Evolutionary conservation across 2,113 vertebrate genomes (phyloP), one percentile per base, ranked within the genome.

Genomic region (Hyperopisus bebe): DNA sequence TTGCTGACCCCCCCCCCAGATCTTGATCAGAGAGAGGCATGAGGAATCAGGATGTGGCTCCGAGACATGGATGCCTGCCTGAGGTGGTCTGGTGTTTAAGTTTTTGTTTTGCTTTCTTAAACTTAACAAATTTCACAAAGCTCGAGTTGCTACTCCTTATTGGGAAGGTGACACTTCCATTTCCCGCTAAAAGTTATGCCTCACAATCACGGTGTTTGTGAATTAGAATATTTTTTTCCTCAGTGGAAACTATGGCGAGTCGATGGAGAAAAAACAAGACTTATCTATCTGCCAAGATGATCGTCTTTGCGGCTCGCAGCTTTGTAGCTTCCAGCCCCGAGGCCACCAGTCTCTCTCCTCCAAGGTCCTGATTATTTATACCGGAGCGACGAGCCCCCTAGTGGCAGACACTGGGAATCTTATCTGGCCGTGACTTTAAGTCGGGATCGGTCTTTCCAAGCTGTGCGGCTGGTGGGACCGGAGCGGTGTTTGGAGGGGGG

Each of bases 261-360:
- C 55, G 90, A 19, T 3, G 58, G 90, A 6, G 58, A 86, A 50
- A 86, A 89, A 88, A 90, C 66, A 44, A 74, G 86, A 90, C 31
- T 89, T 10, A 66, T 90, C 90, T 90, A 47, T 11, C 3, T 39
- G 44, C 6, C 90, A 90, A 90, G 91, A 91, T 87, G 90, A 48
- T 50, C 88, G 91, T 92, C 92, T 90, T 94, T 93, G 66, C 44
- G 42, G 88, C n/a, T 47, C 13, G 35, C n/a, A 47, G n/a, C 35
- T 82, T 24, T 51, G 19, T 24, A 27, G 13, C 39, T 31, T 83
- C 13, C 62, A 47, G 66, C 42, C 39, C 5, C 66, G 13, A 21
- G 31, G 46, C 19, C 27, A 35, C 74, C 31, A 24, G 42, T 48
- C 46, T n/a, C 31, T 35, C 47, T 17, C 44, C 74, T 82, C 39